Percentiles rank a stretch among this genome's conserved stretches.
phyloP scores from a whole-genome alignment of 1,140 invertebrate species.

The Rhagoletis zephyria region DNA sequence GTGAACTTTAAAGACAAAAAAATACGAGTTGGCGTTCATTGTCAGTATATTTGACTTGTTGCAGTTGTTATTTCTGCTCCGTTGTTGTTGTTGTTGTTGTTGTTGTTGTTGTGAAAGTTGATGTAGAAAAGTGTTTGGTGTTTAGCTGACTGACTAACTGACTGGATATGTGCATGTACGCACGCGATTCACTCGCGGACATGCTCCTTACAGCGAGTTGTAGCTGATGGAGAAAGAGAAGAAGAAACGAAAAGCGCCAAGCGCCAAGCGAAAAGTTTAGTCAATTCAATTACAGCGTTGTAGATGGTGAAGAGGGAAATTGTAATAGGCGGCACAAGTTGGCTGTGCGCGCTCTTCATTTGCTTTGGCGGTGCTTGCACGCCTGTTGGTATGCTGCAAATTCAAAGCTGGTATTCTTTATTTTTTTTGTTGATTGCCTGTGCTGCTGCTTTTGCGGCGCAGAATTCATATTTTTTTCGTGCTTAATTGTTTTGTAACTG shows the following conservation, averaged over 20 bases:
- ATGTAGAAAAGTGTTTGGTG: neutral
- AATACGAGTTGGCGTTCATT: slow-evolving; percentile 21
- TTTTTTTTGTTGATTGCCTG: no score
- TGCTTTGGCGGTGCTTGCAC: neutral
- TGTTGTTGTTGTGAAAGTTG: slow-evolving; percentile 8
- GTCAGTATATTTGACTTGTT: slow-evolving; percentile 1
- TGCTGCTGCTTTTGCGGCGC: no score
- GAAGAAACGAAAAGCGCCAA: neutral
- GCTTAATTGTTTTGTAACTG: no score
- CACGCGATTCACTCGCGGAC: neutral
- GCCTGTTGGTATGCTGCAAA: neutral
- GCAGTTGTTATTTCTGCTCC: neutral
- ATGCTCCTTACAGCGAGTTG: neutral
- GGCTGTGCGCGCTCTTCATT: neutral
- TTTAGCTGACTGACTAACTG: neutral
- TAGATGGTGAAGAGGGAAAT: neutral
- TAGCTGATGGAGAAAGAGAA: neutral
- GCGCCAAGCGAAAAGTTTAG: neutral
- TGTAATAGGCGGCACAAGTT: neutral
- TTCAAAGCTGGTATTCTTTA: neutral
- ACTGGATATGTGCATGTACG: no score
- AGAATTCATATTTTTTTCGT: no score
- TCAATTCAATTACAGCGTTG: neutral
- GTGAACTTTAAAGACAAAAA: slow-evolving; percentile 46
- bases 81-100: slow-evolving; percentile 14